Evolutionary conservation across 2,888 invertebrate genomes (phyloP), one percentile per base, ranked within the genome.

Genomic region (Agriopis marginaria): DNA sequence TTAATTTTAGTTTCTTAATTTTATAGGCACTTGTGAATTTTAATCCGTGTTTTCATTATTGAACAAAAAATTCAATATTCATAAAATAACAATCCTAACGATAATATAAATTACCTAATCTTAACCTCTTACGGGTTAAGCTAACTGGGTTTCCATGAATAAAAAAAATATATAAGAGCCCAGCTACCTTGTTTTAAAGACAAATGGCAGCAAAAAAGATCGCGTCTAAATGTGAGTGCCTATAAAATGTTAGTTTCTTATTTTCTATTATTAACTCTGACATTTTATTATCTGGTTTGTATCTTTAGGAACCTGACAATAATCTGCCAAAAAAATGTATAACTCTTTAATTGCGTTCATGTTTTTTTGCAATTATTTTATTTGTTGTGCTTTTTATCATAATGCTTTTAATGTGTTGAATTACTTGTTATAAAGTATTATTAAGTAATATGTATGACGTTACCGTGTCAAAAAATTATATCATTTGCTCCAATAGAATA

Each of bases 1-100:
- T 90, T 92, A 88, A 87, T 88, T 93, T 91, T 89, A 82, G 79
- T 82, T 75, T 73, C 85, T 85, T 12, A 5, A 17, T 51, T 62
- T 51, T 62, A 23, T 58, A 58, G 7, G 45, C 58, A 58, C 32
- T 58, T 58, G 11, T 7, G 7, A 32, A 17, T 1, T 9, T 42
- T 10, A 42, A 2, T 14, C 10, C 2, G 6, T 56, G 17, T 40
- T 40, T 12, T 53, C 12, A 53, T n/a, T n/a, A 11, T 32, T 54
- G 8, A 54, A 8, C n/a, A 8, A 5, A 8, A 54, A n/a, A 39
- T 39, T 23, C 17, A 2, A n/a, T 39, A 32, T 32, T 3, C 32
- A 32, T 32, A 32, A 32, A 32, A 32, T 32, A 32, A 32, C 3
- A 3, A 32, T 32, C 5, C 32, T 32, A 32, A 3, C 5, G 32